Base-by-base conservation (phyloP, 1,140 invertebrate species). In the Drosophila persimilis region DNA sequence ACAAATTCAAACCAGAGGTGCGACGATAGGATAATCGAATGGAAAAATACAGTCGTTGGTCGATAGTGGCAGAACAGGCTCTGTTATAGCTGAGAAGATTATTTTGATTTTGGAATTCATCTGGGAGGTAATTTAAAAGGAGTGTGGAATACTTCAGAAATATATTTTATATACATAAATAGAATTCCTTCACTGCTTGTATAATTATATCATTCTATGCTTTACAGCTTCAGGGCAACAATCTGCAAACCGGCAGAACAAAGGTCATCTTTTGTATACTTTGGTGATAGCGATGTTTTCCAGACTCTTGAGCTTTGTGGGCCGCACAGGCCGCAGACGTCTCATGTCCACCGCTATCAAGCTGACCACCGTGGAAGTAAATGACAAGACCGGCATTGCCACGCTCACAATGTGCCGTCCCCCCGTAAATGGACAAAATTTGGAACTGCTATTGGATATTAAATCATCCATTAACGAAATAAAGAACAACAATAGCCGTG, bases 381-480 rank as follows among this genome's bases (percentile, higher is more conserved):
- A 93, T 76, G 93, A 95, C 67, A 93, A 94, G 84, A 93, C 91
- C 91, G 95, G 95, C 44, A 93, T 96, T 55, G 95, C 95, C 24
- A 94, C 93, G 2, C 90, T 97, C 17, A 95, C 95, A 2, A 93
- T 98, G 93, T 94, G 95, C 73, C 92, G 94, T 79, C 89, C 94
- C 55, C 97, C 97, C 15, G 97, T 97, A 0, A 98, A 98, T 91
- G 94, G 95, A 66, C 92, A 97, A 5, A 97, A 96, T 84, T 91
- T 95, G 8, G 95, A 97, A 58, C 91, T 97, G 17, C 80, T 97
- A 7, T 92, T 92, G 62, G 94, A 94, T 55, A 86, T 98, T 0
- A 93, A 92, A 43, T 92, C 93, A 70, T 92, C 94, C 1, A 90
- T 97, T 11, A 93, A 94, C 77, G 93, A 95, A 80, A 91, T 96